Percentiles rank a stretch among this genome's conserved stretches.
Conservation (phyloP, 2,797 vertebrate species). For the Alauda arvensis region DNA sequence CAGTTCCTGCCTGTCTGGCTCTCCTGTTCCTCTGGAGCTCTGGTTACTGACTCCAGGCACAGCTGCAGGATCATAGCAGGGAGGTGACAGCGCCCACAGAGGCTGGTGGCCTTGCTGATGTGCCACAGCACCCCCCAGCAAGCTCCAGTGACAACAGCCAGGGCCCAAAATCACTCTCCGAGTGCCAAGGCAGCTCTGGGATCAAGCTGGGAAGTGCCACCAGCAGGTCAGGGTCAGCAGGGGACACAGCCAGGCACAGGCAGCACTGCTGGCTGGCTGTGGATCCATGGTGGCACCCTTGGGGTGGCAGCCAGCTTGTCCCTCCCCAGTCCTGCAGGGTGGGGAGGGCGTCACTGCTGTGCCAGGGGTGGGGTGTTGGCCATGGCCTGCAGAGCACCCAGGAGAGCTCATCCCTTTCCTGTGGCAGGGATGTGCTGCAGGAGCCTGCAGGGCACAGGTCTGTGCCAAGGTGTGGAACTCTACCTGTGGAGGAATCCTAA, state of each 20-base stretch:
- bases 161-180: not conserved
- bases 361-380: not conserved
- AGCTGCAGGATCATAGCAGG: not conserved
- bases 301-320: not conserved
- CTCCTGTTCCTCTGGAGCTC: not conserved
- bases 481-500: not conserved
- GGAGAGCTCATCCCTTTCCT: not conserved
- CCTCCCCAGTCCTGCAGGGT: not conserved
- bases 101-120: not conserved
- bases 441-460: not conserved
- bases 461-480: not conserved
- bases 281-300: not conserved
- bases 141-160: not conserved
- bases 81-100: not conserved
- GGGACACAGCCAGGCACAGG: not conserved
- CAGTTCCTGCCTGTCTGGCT: not conserved
- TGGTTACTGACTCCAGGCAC: not conserved
- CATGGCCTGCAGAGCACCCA: not conserved
- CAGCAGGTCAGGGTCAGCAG: not conserved
- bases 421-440: not conserved
- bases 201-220: not conserved
- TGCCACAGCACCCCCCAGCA: not conserved
- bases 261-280: not conserved
- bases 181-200: not conserved
- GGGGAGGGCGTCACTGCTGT: not conserved